Conservation (phyloP, 2,888 invertebrate species). For the Rugalucina vietnamica region DNA sequence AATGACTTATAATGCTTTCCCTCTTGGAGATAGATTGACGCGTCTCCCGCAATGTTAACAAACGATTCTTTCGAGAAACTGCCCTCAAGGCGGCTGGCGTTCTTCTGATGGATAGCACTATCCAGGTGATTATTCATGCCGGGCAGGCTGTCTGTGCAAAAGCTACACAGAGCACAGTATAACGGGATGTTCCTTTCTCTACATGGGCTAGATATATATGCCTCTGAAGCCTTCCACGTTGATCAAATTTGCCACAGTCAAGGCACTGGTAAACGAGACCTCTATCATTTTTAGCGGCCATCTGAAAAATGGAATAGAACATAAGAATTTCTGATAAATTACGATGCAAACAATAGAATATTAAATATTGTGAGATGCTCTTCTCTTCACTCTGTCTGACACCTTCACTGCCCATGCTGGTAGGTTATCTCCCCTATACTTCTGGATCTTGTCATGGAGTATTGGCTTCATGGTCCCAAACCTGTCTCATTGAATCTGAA, state of each 20-base stretch:
- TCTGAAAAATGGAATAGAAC: too few relatives aligned
- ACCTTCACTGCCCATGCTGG: background rate
- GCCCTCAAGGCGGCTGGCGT: background rate
- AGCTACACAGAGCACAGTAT: background rate
- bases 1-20: background rate
- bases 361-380: too few relatives aligned
- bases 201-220: background rate
- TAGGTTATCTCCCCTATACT: background rate
- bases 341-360: too few relatives aligned
- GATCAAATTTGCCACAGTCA: background rate
- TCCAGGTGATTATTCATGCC: background rate
- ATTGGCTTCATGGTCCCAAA: background rate
- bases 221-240: background rate
- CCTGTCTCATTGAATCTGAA: background rate
- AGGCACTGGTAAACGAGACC: background rate
- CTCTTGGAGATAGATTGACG: background rate
- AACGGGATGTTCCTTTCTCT: background rate
- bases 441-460: background rate
- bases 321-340: too few relatives aligned
- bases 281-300: too few relatives aligned
- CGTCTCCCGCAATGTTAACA: background rate
- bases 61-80: background rate
- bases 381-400: background rate
- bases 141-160: background rate
- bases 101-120: background rate